Percentiles rank a stretch among this genome's conserved stretches.
phyloP scores from a whole-genome alignment of 2,113 vertebrate species.

The Laticauda colubrina region DNA sequence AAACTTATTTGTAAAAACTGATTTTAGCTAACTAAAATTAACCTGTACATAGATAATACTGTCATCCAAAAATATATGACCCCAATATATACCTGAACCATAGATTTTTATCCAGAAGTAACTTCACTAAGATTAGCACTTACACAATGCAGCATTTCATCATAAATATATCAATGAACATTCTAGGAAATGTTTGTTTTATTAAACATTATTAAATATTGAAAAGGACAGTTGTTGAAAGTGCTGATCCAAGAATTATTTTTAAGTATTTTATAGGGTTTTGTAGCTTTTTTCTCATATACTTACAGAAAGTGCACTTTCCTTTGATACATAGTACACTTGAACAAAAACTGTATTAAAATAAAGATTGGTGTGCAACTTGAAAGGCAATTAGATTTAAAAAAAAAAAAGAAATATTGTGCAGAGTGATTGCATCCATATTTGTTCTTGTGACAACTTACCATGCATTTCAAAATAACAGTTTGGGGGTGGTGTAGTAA shows the following conservation, averaged over 20 bases:
- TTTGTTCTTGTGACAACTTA: background rate
- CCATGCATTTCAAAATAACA: background rate
- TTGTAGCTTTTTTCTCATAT: background rate
- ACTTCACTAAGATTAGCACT: background rate
- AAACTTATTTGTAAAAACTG: background rate
- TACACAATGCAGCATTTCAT: background rate
- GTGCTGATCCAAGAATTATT: background rate
- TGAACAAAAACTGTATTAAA: background rate
- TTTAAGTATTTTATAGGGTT: background rate
- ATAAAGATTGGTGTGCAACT: background rate
- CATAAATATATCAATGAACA: background rate
- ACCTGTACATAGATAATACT: conserved; percentile 1
- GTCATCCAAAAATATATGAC: conserved; percentile 14
- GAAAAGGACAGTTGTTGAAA: background rate
- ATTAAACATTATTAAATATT: background rate
- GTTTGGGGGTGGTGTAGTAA: too few relatives aligned
- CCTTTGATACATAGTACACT: background rate
- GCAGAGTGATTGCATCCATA: background rate
- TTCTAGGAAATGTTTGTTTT: background rate
- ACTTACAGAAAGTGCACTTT: background rate
- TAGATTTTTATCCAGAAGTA: background rate
- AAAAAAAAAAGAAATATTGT: background rate
- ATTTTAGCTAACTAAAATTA: conserved; percentile 22
- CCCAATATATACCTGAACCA: background rate
- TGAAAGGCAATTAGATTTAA: background rate